phyloP scores from a whole-genome alignment of 2,797 vertebrate genomes.

The Myotis myotis region DNA sequence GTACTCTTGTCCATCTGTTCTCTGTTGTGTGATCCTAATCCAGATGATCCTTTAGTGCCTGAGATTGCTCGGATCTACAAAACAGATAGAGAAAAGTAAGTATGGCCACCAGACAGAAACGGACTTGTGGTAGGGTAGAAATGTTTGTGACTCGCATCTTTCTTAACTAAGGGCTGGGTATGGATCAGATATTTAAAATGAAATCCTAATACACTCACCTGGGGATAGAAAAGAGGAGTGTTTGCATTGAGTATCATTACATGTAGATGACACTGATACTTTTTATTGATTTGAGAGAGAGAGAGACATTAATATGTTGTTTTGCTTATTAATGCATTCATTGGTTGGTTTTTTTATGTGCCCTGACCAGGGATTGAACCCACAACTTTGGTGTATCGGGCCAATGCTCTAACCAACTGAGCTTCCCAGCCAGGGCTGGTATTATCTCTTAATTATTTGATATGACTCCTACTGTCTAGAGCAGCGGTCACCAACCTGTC shows the following conservation, averaged over 20 bases:
- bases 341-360: neutral
- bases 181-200: constrained; percentile 14
- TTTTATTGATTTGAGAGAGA: neutral
- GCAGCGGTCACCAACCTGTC: neutral
- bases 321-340: neutral
- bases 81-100: constrained; percentile 99
- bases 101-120: constrained; percentile 73
- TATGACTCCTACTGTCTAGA: neutral
- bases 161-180: neutral
- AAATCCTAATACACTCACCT: neutral
- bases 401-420: neutral
- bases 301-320: neutral
- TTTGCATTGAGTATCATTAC: neutral
- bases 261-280: neutral
- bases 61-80: constrained; percentile 99
- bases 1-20: constrained; percentile 99
- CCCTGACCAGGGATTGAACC: neutral
- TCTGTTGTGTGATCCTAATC: constrained; percentile 99
- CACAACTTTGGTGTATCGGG: neutral
- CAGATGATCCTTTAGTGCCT: constrained; percentile 99
- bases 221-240: neutral
- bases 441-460: constrained; percentile 11
- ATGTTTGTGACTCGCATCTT: constrained; percentile 8
- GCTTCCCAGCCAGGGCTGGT: neutral
- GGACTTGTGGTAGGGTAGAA: neutral